Evolutionary conservation across 2,888 invertebrate genomes (phyloP), one percentile per base, ranked within the genome.

Genomic region (Atrina japonica): DNA sequence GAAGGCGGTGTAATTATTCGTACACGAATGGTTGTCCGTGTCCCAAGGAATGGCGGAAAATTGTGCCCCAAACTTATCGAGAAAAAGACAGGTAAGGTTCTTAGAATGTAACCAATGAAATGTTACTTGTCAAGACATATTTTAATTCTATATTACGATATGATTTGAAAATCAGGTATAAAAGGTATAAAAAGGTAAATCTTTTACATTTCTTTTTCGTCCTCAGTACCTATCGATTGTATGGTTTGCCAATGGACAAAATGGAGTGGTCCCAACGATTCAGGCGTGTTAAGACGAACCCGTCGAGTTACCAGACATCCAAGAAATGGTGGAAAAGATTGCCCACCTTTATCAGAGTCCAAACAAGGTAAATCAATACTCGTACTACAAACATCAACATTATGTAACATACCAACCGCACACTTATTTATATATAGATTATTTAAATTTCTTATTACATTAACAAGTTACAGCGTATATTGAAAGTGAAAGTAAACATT

Each of bases 311-410:
- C 52, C 7, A 52, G 52, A 40, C 63, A 50, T 21, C 25, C 52
- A 18, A 21, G 35, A 6, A 64, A 64, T 52, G 63, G 63, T 18
- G 63, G 63, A 21, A 64, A 52, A 52, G 63, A 60, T 47, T 60
- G 60, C 47, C 60, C 60, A 60, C 29, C 27, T 25, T 45, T 60
- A 14, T 47, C 47, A 2, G 16, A 47, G 47, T 18, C 25, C 16
- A 29, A 25, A 14, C 45, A 60, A 60, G 41, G 60, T 60, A 47
- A 56, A 40, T 56, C n/a, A n/a, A n/a, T n/a, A n/a, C n/a, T n/a
- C n/a, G n/a, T n/a, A n/a, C n/a, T n/a, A n/a, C n/a, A n/a, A n/a
- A n/a, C n/a, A n/a, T n/a, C n/a, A n/a, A n/a, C n/a, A n/a, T n/a
- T n/a, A n/a, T n/a, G n/a, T n/a, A n/a, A n/a, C n/a, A n/a, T n/a